phyloP scores from a whole-genome alignment of 2,888 invertebrate genomes.

The Leucozona laternaria region DNA sequence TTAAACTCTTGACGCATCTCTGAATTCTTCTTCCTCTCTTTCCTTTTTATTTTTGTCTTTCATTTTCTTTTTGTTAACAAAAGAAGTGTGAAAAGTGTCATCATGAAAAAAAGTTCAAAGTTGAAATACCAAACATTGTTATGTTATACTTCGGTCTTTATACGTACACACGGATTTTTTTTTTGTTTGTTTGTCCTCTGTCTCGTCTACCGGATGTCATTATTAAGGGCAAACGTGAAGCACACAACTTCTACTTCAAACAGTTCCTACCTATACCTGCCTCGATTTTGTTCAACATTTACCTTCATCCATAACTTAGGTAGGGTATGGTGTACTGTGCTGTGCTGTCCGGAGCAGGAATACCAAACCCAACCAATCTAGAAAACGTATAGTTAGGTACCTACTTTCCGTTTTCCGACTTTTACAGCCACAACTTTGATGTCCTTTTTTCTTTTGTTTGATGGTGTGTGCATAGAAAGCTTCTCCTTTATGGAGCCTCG shows the following conservation, averaged over 20 bases:
- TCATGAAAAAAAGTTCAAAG: constrained; percentile 40
- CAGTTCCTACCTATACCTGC: constrained; percentile 9
- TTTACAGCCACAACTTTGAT: constrained; percentile 50
- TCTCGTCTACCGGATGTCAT: constrained; percentile 68
- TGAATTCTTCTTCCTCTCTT: constrained; percentile 18
- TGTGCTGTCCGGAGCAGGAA: constrained; percentile 17
- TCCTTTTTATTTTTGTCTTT: background rate
- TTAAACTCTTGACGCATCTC: constrained; percentile 10
- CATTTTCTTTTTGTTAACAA: background rate
- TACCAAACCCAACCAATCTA: constrained; percentile 52
- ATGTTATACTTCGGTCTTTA: background rate
- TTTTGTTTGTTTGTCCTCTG: constrained; percentile 53
- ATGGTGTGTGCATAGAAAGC: constrained; percentile 22
- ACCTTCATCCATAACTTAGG: constrained; percentile 8
- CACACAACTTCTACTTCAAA: constrained; percentile 34
- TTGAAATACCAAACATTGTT: constrained; percentile 20
- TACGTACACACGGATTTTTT: background rate
- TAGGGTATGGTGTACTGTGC: background rate
- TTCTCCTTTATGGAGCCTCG: constrained; percentile 6
- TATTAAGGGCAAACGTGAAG: constrained; percentile 57
- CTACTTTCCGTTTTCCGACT: constrained; percentile 53
- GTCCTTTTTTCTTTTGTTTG: background rate
- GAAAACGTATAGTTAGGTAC: constrained; percentile 18
- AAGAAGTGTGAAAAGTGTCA: constrained; percentile 62
- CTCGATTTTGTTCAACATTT: constrained; percentile 5